Percentiles rank a stretch among this genome's conserved stretches.
Evolutionary conservation across 1,140 invertebrate species (phyloP).

Genomic region (Aleiodes sp.): DNA sequence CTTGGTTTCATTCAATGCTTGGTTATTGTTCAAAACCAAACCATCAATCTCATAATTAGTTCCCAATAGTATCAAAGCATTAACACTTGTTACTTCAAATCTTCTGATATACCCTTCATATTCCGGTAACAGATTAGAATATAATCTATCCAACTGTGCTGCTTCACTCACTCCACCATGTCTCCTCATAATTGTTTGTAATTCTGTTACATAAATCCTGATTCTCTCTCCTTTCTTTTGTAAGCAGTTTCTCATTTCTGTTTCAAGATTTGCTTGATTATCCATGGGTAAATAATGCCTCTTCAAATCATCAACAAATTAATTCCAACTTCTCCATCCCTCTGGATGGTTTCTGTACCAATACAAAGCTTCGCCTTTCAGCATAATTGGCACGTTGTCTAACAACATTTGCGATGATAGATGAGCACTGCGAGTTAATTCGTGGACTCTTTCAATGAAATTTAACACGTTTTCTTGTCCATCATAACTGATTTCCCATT

Average conservation of each 20-base stretch:
- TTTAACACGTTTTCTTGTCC: neutral
- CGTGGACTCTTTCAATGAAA: neutral
- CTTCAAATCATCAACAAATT: neutral
- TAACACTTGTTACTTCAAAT: neutral
- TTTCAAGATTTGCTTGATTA: neutral
- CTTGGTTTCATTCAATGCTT: neutral
- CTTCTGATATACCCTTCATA: neutral
- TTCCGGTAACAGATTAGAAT: neutral
- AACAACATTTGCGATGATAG: neutral
- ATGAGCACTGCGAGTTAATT: neutral
- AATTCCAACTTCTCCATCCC: neutral
- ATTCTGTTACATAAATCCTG: neutral
- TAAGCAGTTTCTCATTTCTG: neutral
- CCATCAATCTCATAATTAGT: neutral
- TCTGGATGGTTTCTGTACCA: neutral
- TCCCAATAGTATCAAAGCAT: neutral
- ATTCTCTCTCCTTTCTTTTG: neutral
- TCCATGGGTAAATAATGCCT: neutral
- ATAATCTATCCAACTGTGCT: neutral
- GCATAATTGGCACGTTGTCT: neutral
- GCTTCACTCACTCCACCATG: neutral
- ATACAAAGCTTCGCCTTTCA: neutral
- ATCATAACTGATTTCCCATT: neutral
- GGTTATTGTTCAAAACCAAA: neutral
- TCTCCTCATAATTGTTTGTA: neutral